Percentiles rank a stretch among this genome's conserved stretches.
Evolutionary conservation across 2,888 invertebrate genomes (phyloP).

Genomic region (Protophormia terraenovae): DNA sequence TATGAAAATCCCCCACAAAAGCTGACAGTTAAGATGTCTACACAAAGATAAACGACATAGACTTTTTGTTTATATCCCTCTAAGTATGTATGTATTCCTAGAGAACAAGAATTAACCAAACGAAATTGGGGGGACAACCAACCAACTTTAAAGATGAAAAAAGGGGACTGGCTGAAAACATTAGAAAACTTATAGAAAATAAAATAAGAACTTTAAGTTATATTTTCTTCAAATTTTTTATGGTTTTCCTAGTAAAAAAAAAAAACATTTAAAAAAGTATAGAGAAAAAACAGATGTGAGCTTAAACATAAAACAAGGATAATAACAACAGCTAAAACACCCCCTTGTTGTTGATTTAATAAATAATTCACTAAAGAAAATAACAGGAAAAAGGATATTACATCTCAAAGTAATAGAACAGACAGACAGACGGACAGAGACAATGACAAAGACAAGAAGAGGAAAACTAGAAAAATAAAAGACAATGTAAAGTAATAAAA

Average conservation of each 20-base stretch:
- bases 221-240: background rate
- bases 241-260: background rate
- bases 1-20: constrained; percentile 21
- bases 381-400: constrained; percentile 20
- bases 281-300: background rate
- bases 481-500: background rate
- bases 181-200: background rate
- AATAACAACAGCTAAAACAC: background rate
- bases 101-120: too few species aligned
- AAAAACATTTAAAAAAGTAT: background rate
- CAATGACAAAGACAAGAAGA: too few species aligned
- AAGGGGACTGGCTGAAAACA: background rate
- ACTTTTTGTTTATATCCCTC: background rate
- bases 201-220: background rate
- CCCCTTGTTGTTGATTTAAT: background rate
- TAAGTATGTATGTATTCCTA: background rate
- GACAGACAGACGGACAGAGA: background rate
- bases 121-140: too few species aligned
- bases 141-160: background rate
- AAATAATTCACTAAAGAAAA: constrained; percentile 8
- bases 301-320: background rate
- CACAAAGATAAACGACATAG: constrained; percentile 36
- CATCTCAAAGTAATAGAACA: background rate
- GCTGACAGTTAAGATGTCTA: constrained; percentile 56
- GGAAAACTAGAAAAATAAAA: too few species aligned